Percentiles rank a stretch among this genome's conserved stretches.
phyloP scores from a whole-genome alignment of 2,113 vertebrate species.

The Aphyosemion australe region DNA sequence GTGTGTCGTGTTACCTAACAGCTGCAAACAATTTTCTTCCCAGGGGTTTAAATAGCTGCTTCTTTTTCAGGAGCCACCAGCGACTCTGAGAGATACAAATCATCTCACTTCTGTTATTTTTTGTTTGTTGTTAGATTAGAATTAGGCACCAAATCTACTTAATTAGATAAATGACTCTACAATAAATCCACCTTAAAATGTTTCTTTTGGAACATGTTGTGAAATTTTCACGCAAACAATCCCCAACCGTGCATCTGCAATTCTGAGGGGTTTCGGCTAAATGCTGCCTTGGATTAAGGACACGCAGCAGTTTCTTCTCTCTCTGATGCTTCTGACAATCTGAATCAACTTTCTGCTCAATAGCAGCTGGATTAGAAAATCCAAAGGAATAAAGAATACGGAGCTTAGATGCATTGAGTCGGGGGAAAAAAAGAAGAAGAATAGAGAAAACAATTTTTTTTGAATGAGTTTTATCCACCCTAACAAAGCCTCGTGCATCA shows the following conservation, averaged over 20 bases:
- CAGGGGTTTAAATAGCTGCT: neutral
- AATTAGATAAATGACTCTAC: neutral
- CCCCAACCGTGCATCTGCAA: neutral
- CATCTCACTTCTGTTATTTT: neutral
- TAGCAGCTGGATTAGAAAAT: neutral
- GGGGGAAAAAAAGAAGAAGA: neutral
- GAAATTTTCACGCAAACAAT: neutral
- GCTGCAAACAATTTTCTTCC: neutral
- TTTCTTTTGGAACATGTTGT: no score
- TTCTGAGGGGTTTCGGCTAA: neutral
- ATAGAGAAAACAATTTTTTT: neutral
- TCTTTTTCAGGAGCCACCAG: neutral
- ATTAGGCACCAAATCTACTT: neutral
- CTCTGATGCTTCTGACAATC: slow-evolving; percentile 3
- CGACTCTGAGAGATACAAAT: neutral
- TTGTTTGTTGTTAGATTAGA: neutral
- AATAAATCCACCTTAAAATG: no score
- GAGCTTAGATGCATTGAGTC: neutral
- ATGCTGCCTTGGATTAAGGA: neutral
- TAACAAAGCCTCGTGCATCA: slow-evolving; percentile 11
- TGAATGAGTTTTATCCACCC: slow-evolving; percentile 16
- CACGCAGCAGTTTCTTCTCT: neutral
- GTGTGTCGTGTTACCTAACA: slow-evolving; percentile 18
- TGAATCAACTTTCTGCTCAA: neutral
- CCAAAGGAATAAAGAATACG: slow-evolving; percentile 8